Conservation (phyloP, 2,113 vertebrate genomes). For the Falcunculus frontatus region DNA sequence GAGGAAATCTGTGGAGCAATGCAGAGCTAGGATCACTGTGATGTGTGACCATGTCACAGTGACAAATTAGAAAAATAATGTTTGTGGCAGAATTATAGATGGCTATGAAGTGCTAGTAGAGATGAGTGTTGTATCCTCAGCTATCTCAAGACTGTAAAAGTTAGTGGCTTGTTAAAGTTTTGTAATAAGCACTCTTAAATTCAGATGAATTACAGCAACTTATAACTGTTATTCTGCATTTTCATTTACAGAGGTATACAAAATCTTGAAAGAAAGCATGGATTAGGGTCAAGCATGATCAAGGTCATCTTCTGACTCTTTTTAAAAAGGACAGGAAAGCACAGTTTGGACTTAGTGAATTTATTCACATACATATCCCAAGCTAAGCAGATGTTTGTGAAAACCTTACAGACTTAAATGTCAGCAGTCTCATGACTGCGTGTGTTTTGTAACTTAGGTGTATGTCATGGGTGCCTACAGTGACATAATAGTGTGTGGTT, state of each 20-base stretch:
- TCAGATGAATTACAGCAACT: neutral
- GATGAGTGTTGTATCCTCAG: neutral
- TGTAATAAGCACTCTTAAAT: slow-evolving; percentile 7
- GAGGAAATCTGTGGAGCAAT: neutral
- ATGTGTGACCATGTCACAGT: neutral
- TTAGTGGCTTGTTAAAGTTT: slow-evolving; percentile 32
- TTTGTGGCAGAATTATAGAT: slow-evolving; percentile 26
- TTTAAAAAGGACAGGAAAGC: neutral
- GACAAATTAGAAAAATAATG: slow-evolving; percentile 44
- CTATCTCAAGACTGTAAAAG: neutral
- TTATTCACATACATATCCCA: neutral
- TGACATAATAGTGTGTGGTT: neutral
- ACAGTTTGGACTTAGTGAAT: neutral
- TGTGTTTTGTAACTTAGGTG: neutral
- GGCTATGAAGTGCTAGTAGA: neutral
- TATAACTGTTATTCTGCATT: neutral
- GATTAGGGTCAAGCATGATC: neutral
- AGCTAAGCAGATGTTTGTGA: neutral
- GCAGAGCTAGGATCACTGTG: neutral
- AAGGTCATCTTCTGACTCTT: neutral
- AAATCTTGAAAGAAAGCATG: neutral
- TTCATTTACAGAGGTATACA: neutral
- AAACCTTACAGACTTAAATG: neutral
- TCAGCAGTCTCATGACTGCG: neutral
- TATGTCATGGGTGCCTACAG: fast-evolving